A percentile compares a stretch with the other conserved stretches of the same genome.
Evolutionary conservation across 1,140 invertebrate species (phyloP).

Genomic region (Vollenhovia emeryi): DNA sequence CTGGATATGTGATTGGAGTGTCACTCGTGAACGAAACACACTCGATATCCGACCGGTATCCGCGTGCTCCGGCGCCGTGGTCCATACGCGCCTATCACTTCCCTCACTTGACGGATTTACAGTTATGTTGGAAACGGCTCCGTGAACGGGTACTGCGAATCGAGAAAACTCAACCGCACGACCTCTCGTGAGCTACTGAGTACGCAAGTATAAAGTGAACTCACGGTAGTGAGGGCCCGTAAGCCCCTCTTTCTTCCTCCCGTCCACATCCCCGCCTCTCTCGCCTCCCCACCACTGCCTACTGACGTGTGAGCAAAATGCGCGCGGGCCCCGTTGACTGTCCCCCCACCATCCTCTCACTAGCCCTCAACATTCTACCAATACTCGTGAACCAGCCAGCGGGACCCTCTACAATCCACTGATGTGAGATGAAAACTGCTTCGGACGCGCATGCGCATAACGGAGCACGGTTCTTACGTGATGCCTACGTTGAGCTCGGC

Average conservation of each 20-base stretch:
- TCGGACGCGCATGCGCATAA: slow-evolving; percentile 70
- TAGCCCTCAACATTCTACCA: no score
- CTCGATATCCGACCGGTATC: neutral
- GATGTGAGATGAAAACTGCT: slow-evolving; percentile 65
- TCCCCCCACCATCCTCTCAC: slow-evolving; percentile 50
- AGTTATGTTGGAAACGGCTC: slow-evolving; percentile 70
- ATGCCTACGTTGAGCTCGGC: neutral
- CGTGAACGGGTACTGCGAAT: slow-evolving; percentile 25
- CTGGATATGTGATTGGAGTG: neutral
- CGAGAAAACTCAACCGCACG: slow-evolving; percentile 46
- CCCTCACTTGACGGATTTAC: slow-evolving; percentile 70
- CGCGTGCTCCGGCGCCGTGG: neutral
- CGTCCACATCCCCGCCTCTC: neutral
- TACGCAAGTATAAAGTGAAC: slow-evolving; percentile 69
- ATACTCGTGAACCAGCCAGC: slow-evolving; percentile 49
- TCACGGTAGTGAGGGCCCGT: slow-evolving; percentile 77
- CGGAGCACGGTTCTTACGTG: slow-evolving; percentile 68
- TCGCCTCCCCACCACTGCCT: neutral
- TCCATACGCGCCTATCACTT: slow-evolving; percentile 27
- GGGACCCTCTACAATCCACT: slow-evolving; percentile 46
- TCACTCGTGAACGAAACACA: slow-evolving; percentile 16
- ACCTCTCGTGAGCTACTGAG: slow-evolving; percentile 82
- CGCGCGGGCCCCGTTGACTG: slow-evolving; percentile 49
- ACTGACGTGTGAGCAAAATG: neutral
- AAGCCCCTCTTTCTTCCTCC: slow-evolving; percentile 54